Percentiles rank a stretch among this genome's conserved stretches.
phyloP scores from a whole-genome alignment of 2,888 invertebrate genomes.

The Polylopha cassiicola region DNA sequence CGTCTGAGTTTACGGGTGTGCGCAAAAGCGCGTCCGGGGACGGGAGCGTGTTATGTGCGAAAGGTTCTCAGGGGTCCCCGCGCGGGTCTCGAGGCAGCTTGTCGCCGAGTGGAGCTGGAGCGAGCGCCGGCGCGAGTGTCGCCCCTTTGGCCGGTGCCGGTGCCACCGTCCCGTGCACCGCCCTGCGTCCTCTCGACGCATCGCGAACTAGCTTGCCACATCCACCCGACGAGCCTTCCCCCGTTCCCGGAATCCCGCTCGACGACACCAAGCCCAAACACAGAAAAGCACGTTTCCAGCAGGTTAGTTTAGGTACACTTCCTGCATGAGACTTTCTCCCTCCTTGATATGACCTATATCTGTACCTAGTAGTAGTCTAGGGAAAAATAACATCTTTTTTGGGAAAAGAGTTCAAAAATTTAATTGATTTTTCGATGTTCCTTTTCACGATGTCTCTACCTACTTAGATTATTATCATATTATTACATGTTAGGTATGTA shows the following conservation, averaged over 20 bases:
- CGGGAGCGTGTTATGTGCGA: slow-evolving; percentile 80
- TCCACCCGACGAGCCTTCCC: slow-evolving; percentile 53
- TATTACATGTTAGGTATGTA: no score
- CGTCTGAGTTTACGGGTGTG: slow-evolving; percentile 76
- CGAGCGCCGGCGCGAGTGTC: slow-evolving; percentile 36
- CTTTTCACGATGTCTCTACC: no score
- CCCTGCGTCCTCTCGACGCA: slow-evolving; percentile 46
- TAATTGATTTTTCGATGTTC: no score
- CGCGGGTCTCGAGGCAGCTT: slow-evolving; percentile 67
- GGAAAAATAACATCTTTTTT: no score
- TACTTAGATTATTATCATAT: no score
- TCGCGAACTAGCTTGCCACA: slow-evolving; percentile 67
- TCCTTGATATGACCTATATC: no score
- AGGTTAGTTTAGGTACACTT: slow-evolving; percentile 72
- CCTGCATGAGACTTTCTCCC: slow-evolving; percentile 8
- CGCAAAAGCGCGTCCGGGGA: slow-evolving; percentile 90
- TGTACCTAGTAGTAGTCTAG: no score
- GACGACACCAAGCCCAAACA: slow-evolving; percentile 83
- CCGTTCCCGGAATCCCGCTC: slow-evolving; percentile 74
- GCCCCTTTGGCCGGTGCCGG: slow-evolving; percentile 33
- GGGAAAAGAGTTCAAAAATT: no score
- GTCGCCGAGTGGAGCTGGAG: slow-evolving; percentile 30
- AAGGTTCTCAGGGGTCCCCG: slow-evolving; percentile 75
- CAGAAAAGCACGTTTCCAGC: slow-evolving; percentile 91
- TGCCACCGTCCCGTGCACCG: slow-evolving; percentile 27